A percentile compares a stretch with the other conserved stretches of the same genome.
Conservation (phyloP, 2,113 vertebrate species). For the Eidolon helvum region DNA sequence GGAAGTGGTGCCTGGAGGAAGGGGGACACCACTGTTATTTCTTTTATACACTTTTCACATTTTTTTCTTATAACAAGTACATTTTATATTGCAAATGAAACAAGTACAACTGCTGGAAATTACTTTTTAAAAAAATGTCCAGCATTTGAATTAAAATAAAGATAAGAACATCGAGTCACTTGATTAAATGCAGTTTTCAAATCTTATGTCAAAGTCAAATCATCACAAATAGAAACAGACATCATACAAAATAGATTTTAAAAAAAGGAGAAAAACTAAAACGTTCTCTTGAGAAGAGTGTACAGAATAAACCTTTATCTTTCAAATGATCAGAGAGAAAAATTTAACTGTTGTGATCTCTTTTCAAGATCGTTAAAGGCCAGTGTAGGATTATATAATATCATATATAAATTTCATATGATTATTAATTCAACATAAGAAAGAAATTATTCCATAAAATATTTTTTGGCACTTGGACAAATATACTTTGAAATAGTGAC, state of each 20-base stretch:
- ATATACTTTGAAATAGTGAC: conserved; percentile 30
- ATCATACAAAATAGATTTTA: neutral
- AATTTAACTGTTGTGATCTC: neutral
- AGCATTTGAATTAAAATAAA: neutral
- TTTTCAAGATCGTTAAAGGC: neutral
- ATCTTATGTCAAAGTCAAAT: neutral
- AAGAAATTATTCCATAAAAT: neutral
- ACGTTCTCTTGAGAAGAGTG: neutral
- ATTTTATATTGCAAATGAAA: neutral
- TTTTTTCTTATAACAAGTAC: neutral
- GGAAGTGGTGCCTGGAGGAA: neutral
- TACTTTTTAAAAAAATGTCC: neutral
- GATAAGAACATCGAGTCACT: neutral
- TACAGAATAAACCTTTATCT: neutral
- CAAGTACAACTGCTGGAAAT: neutral
- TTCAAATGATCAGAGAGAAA: neutral
- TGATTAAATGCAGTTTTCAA: neutral
- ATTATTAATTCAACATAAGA: conserved; percentile 48
- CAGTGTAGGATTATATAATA: neutral
- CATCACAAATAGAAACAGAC: neutral
- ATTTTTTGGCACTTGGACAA: conserved; percentile 37
- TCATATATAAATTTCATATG: neutral
- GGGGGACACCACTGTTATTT: neutral
- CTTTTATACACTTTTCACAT: neutral
- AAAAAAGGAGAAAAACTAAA: neutral